Evolutionary conservation across 2,113 vertebrate genomes (phyloP).

Genomic region (Rostratula benghalensis): DNA sequence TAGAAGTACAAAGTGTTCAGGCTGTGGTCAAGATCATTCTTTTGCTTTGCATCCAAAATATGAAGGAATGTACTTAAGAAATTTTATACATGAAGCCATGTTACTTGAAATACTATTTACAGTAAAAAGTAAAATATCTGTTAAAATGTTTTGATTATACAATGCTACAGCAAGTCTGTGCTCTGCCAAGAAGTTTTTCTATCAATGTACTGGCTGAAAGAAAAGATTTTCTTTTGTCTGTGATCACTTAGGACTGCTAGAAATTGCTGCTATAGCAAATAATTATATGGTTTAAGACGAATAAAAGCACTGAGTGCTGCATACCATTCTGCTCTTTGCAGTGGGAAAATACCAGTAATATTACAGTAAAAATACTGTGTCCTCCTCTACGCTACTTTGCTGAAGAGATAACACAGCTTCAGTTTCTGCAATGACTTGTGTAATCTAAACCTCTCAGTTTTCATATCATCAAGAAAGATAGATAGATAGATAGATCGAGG

Average conservation of each 20-base stretch:
- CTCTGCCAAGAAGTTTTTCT: background rate
- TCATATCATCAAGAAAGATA: background rate
- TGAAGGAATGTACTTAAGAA: background rate
- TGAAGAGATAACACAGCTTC: background rate
- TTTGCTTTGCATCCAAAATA: background rate
- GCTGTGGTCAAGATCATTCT: background rate
- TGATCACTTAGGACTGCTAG: background rate
- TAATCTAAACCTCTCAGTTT: background rate
- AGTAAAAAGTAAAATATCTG: background rate
- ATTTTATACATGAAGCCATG: background rate
- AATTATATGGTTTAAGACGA: background rate
- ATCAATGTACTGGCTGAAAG: background rate
- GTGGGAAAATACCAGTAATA: background rate
- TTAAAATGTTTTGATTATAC: constrained; percentile 20
- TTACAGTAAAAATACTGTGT: background rate
- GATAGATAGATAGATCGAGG: background rate
- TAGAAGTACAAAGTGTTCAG: background rate
- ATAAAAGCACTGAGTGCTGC: background rate
- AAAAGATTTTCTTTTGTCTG: background rate
- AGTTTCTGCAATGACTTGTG: background rate
- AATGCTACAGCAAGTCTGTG: background rate
- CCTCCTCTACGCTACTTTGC: background rate
- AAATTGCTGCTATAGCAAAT: background rate
- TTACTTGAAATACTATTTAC: background rate
- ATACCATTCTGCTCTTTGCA: background rate